Conservation (phyloP, 2,888 invertebrate genomes). For the Rhingia campestris region DNA sequence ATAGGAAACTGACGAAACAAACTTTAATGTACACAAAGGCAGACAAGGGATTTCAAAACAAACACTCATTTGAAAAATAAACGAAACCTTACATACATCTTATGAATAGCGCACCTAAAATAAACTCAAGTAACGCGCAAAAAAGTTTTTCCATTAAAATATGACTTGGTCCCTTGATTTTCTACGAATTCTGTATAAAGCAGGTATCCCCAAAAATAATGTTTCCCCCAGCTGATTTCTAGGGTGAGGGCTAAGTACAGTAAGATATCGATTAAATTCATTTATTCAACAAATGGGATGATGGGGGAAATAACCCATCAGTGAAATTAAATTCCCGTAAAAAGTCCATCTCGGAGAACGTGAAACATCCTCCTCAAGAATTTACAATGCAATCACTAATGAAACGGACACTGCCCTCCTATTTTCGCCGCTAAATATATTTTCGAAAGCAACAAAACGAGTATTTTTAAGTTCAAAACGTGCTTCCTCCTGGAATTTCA, state of each 20-base stretch:
- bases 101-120: too few relatives aligned
- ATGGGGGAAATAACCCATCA: conserved; percentile 1
- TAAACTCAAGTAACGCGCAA: too few relatives aligned
- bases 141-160: too few relatives aligned
- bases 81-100: too few relatives aligned
- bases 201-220: too few relatives aligned
- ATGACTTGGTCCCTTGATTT: too few relatives aligned
- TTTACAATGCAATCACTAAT: conserved; percentile 36
- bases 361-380: not conserved
- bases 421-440: conserved; percentile 16
- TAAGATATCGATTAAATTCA: not conserved
- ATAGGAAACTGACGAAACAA: too few relatives aligned
- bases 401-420: conserved; percentile 31
- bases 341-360: not conserved
- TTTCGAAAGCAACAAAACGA: conserved; percentile 38
- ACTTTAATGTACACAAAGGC: too few relatives aligned
- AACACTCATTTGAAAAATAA: too few relatives aligned
- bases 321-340: conserved; percentile 7
- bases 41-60: too few relatives aligned
- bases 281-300: not conserved
- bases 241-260: not conserved
- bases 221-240: too few relatives aligned
- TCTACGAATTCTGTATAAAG: too few relatives aligned
- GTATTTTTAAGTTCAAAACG: conserved; percentile 39
- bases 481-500: conserved; percentile 34